These are phyloP conservation scores for Montipora capricornis DNA, from an alignment of 64 coral and sea anemone genomes.

Conservation along the genomic window DNA sequence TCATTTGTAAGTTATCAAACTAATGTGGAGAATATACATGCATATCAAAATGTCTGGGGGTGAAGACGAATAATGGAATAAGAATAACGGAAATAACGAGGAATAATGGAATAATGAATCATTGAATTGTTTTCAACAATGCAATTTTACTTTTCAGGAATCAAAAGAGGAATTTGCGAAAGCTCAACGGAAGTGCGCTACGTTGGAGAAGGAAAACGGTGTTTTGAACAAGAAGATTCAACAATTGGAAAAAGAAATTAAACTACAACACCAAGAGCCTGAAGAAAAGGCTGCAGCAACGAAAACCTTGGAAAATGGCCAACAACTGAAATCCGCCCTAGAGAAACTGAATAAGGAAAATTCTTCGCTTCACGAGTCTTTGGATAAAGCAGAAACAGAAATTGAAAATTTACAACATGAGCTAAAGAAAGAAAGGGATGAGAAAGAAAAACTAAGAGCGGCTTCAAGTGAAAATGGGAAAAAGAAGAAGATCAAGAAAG, in stretches of 20 bases:
- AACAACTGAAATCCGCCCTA: slow-evolving; percentile 78
- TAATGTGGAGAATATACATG: no score
- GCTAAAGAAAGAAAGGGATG: slow-evolving; percentile 52
- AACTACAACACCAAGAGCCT: slow-evolving; percentile 7
- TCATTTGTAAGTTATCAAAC: no score
- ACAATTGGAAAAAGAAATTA: slow-evolving; percentile 62
- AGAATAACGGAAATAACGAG: no score
- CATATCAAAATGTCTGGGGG: no score
- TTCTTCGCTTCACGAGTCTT: slow-evolving; percentile 76
- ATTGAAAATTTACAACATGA: slow-evolving; percentile 61
- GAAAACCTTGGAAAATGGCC: slow-evolving; percentile 40
- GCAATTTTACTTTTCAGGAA: slow-evolving; percentile 43
- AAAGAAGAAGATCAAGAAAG: slow-evolving; percentile 58
- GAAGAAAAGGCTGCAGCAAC: neutral
- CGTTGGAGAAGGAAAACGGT: slow-evolving; percentile 53
- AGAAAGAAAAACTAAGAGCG: slow-evolving; percentile 40
- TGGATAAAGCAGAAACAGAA: slow-evolving; percentile 83
- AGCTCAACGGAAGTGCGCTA: slow-evolving; percentile 4
- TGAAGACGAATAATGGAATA: no score
- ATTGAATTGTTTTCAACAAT: no score
- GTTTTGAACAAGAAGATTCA: slow-evolving; percentile 66
- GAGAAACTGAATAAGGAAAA: slow-evolving; percentile 96
- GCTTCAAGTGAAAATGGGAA: slow-evolving; percentile 36
- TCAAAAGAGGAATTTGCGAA: slow-evolving; percentile 42
- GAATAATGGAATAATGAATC: no score